These are phyloP conservation scores for Miopithecus talapoin DNA, from an alignment of 2,797 vertebrate species.

Conservation along the genomic window DNA sequence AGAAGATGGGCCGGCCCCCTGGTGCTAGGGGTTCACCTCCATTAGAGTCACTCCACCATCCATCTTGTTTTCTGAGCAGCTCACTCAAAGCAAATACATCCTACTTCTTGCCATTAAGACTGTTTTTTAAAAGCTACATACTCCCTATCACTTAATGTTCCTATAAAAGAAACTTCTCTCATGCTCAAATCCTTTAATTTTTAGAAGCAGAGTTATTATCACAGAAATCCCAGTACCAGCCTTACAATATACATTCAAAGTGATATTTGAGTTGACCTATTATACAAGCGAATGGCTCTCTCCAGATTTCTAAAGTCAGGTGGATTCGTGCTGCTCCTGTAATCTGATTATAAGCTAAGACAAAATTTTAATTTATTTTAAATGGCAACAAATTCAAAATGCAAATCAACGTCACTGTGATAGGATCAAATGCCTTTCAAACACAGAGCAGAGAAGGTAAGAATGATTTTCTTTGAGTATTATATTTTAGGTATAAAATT, in stretches of 20 bases:
- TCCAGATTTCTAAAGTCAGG: constrained; percentile 51
- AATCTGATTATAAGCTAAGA: constrained; percentile 74
- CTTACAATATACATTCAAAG: background rate
- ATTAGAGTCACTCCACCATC: background rate
- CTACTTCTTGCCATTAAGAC: background rate
- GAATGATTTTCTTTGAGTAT: constrained; percentile 45
- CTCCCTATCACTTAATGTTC: background rate
- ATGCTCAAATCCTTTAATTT: background rate
- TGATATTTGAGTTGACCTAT: constrained; percentile 53
- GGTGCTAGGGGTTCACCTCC: background rate
- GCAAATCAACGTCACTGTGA: constrained; percentile 51
- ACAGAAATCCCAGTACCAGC: background rate
- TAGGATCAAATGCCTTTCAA: constrained; percentile 67
- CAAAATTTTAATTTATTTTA: constrained; percentile 76
- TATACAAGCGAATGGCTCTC: constrained; percentile 38
- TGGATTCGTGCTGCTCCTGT: constrained; percentile 31
- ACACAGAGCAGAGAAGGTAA: constrained; percentile 48
- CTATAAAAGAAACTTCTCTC: background rate
- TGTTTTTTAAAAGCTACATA: background rate
- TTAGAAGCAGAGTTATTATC: constrained; percentile 13
- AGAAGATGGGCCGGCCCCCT: background rate
- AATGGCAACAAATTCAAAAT: constrained; percentile 75
- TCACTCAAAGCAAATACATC: background rate
- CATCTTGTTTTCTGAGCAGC: background rate
- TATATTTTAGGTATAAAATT: constrained; percentile 68